Conservation (phyloP, 2,797 vertebrate species). For the Rallus crepitans region DNA sequence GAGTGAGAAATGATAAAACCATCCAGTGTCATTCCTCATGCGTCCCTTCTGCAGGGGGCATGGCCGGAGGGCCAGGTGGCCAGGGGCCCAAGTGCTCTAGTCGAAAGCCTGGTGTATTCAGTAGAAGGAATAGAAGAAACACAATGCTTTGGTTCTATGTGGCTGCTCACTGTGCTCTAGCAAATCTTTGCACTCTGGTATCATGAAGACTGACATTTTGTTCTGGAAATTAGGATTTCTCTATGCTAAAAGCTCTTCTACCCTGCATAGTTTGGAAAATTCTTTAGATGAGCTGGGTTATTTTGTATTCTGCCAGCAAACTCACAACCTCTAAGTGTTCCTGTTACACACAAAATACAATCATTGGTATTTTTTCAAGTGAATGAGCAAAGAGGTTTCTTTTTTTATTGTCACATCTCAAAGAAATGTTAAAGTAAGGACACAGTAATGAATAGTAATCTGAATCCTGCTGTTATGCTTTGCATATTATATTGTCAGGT, state of each 20-base stretch:
- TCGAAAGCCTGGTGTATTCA: background rate
- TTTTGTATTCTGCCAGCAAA: background rate
- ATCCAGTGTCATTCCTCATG: background rate
- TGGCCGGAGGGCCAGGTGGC: background rate
- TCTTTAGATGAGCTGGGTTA: background rate
- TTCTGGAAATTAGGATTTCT: background rate
- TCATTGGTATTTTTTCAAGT: background rate
- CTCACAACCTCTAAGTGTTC: background rate
- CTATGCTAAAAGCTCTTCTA: background rate
- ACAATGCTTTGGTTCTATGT: rapidly evolving
- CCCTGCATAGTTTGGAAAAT: background rate
- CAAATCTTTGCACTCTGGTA: background rate
- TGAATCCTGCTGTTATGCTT: background rate
- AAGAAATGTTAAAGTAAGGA: background rate
- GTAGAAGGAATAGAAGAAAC: background rate
- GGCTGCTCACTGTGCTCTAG: background rate
- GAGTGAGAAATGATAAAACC: background rate
- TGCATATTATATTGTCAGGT: background rate
- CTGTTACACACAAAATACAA: background rate
- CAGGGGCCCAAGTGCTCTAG: background rate
- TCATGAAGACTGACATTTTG: background rate
- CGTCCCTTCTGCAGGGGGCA: background rate
- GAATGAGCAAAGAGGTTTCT: background rate
- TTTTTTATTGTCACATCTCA: background rate
- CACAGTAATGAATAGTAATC: background rate